Conservation (phyloP, 2,113 vertebrate species). For the Heterochromis multidens region DNA sequence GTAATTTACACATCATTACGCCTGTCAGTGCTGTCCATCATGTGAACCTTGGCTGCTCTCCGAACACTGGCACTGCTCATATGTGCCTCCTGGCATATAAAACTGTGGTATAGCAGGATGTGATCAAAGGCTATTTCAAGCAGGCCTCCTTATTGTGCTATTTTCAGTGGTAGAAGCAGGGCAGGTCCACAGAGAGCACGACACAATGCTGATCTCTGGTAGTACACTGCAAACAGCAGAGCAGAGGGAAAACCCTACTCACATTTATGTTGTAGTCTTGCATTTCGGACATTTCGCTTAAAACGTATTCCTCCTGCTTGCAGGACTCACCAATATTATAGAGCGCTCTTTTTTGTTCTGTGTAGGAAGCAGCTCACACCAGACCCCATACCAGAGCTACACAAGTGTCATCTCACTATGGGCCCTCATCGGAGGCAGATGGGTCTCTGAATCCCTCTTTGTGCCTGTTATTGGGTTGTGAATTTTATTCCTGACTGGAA, state of each 20-base stretch:
- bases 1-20: constrained; percentile 64
- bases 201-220: constrained; percentile 52
- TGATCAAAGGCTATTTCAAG: constrained; percentile 54
- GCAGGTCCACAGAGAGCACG: constrained; percentile 57
- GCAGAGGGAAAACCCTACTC: constrained; percentile 22
- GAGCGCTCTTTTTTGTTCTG: background rate
- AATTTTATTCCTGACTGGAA: constrained; percentile 33
- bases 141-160: constrained; percentile 68
- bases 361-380: constrained; percentile 39
- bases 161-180: constrained; percentile 70
- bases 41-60: constrained; percentile 28
- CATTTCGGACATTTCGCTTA: constrained; percentile 5
- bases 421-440: constrained; percentile 48
- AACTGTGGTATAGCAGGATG: constrained; percentile 21
- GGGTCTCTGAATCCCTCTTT: constrained; percentile 41
- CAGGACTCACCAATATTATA: background rate
- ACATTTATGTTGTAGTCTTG: background rate
- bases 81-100: background rate
- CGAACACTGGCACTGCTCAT: background rate
- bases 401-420: constrained; percentile 33
- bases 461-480: constrained; percentile 46
- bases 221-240: background rate
- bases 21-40: constrained; percentile 45
- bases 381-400: constrained; percentile 34
- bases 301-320: background rate